phyloP scores from a whole-genome alignment of 2,113 vertebrate species.

The Lycocorax pyrrhopterus region DNA sequence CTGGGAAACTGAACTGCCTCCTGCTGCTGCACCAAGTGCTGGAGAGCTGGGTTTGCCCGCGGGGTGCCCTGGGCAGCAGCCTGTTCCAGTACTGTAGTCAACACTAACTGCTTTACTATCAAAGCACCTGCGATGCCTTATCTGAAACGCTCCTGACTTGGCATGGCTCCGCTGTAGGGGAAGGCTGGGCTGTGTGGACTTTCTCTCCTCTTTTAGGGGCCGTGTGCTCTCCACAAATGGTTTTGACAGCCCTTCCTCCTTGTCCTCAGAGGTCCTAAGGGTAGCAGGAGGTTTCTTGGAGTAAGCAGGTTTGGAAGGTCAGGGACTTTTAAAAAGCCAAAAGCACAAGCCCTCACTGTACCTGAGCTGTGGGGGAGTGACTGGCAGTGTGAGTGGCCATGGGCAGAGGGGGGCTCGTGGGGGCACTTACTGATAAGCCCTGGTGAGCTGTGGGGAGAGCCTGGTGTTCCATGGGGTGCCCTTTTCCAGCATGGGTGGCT shows the following conservation, averaged over 20 bases:
- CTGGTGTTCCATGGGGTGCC: not conserved
- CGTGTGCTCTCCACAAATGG: not conserved
- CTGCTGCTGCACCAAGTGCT: not conserved
- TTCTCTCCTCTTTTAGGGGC: not conserved
- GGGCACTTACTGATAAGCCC: not conserved
- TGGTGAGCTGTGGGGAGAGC: not conserved
- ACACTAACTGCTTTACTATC: slow-evolving; percentile 62
- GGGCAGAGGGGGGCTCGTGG: not conserved
- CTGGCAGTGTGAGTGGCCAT: not conserved
- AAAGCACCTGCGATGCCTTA: slow-evolving; percentile 80
- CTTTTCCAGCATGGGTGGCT: not conserved
- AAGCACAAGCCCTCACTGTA: not conserved
- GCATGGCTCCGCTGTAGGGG: not conserved
- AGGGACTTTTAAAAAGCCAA: not conserved
- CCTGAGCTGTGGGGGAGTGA: not conserved
- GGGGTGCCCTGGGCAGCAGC: not conserved
- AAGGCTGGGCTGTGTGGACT: slow-evolving; percentile 1
- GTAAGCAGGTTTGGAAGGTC: not conserved
- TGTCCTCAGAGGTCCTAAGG: not conserved
- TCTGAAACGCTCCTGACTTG: slow-evolving; percentile 31
- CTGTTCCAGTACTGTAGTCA: slow-evolving; percentile 31
- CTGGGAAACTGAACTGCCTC: not conserved
- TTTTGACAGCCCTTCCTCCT: not conserved
- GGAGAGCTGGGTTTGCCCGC: not conserved
- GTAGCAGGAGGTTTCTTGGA: slow-evolving; percentile 1